Conservation (phyloP, 1,140 invertebrate species). For the Conus ventricosus region DNA sequence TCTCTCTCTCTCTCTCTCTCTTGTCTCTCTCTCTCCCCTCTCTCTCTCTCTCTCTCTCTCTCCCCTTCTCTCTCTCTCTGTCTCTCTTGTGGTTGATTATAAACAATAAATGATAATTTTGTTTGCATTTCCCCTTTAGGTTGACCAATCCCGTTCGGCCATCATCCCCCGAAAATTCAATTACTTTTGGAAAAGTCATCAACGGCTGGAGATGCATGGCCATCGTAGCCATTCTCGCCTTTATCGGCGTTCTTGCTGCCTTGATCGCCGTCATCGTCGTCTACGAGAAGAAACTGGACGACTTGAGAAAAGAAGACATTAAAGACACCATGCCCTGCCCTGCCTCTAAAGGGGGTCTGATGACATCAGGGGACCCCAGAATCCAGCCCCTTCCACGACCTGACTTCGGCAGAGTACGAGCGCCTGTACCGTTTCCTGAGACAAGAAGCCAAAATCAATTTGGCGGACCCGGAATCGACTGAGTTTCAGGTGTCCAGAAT, state of each 20-base stretch:
- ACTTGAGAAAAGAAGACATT: background rate
- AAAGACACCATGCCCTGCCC: constrained; percentile 8
- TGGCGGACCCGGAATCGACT: constrained; percentile 37
- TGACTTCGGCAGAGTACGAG: constrained; percentile 46
- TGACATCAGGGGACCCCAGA: constrained; percentile 30
- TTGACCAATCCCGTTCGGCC: too few species aligned
- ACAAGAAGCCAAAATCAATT: constrained; percentile 41
- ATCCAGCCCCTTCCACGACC: constrained; percentile 51
- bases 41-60: too few species aligned
- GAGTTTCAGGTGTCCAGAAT: constrained; percentile 53
- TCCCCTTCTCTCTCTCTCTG: too few species aligned
- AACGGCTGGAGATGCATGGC: constrained; percentile 27
- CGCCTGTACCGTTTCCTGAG: constrained; percentile 33
- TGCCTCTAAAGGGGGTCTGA: background rate
- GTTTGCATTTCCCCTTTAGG: too few species aligned
- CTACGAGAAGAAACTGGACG: background rate
- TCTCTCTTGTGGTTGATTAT: too few species aligned
- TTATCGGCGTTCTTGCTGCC: background rate
- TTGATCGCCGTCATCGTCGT: constrained; percentile 7
- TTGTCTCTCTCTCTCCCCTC: too few species aligned
- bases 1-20: too few species aligned
- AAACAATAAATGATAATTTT: too few species aligned
- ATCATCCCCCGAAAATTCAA: background rate
- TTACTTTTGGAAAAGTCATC: background rate
- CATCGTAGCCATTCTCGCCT: background rate